Percentiles rank a stretch among this genome's conserved stretches.
These are phyloP conservation scores for Hirtodrosophila duncani DNA, from an alignment of 2,888 invertebrate species.

Conservation along the genomic window DNA sequence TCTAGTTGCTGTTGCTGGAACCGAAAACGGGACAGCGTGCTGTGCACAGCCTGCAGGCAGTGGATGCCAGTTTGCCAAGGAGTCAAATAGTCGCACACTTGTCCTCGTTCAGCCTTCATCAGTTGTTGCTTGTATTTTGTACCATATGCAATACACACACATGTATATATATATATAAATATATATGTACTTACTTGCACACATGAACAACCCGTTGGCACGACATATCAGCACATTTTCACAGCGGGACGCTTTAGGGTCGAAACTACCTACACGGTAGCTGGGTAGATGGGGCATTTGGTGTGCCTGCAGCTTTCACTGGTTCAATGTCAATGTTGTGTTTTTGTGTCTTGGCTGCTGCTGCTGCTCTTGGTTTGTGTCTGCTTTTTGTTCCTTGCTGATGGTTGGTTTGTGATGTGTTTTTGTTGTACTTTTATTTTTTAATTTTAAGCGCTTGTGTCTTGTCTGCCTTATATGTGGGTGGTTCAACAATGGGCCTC, in stretches of 20 bases:
- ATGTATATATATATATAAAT: neutral
- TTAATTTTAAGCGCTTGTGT: slow-evolving; percentile 49
- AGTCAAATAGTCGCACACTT: too few species aligned
- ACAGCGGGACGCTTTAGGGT: neutral
- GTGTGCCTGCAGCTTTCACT: slow-evolving; percentile 62
- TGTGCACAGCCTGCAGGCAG: neutral
- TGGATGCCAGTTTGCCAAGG: slow-evolving; percentile 3
- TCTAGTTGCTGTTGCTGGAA: neutral
- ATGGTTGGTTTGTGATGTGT: slow-evolving; percentile 4
- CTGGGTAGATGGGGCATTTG: slow-evolving; percentile 9
- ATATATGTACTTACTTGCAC: slow-evolving; percentile 1
- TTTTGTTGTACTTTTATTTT: slow-evolving; percentile 18
- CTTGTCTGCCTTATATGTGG: slow-evolving; percentile 6
- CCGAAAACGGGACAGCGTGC: slow-evolving; percentile 13
- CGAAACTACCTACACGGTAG: too few species aligned
- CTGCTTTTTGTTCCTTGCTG: slow-evolving; percentile 17
- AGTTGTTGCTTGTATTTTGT: neutral
- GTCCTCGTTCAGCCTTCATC: slow-evolving; percentile 9
- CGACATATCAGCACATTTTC: slow-evolving; percentile 38
- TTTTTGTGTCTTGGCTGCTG: slow-evolving; percentile 22
- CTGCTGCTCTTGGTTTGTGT: slow-evolving; percentile 4
- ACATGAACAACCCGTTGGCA: slow-evolving; percentile 52
- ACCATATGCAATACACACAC: slow-evolving; percentile 8
- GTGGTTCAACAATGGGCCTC: slow-evolving; percentile 13
- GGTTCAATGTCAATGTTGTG: slow-evolving; percentile 59